Percentiles rank a stretch among this genome's conserved stretches.
Evolutionary conservation across 1,140 invertebrate genomes (phyloP).

Genomic region (Neodiprion pinetum): DNA sequence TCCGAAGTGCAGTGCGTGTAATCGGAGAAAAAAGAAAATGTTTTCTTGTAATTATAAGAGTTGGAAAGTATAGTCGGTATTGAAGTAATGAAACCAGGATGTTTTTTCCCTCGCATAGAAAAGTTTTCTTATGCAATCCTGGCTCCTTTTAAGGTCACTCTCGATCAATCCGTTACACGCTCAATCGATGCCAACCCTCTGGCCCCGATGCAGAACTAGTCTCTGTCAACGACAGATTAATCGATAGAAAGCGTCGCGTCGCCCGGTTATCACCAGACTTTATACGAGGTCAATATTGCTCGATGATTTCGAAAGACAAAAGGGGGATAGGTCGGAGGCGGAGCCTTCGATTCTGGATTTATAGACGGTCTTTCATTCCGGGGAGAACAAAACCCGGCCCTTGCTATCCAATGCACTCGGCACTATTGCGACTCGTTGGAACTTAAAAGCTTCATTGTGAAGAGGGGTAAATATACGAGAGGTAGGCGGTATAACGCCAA

Average conservation of each 20-base stretch:
- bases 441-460: background rate
- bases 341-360: slow-evolving; percentile 3
- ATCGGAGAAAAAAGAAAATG: no score
- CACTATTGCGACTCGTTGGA: slow-evolving; percentile 1
- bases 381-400: no score
- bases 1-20: no score
- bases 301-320: slow-evolving; percentile 5
- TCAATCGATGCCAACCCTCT: no score
- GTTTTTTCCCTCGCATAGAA: no score
- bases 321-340: background rate
- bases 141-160: no score
- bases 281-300: background rate
- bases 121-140: no score
- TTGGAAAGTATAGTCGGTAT: no score
- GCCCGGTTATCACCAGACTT: background rate
- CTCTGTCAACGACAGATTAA: background rate
- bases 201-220: no score
- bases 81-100: no score
- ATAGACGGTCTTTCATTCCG: slow-evolving; percentile 1
- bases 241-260: background rate
- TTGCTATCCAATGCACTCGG: background rate
- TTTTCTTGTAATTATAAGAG: no score
- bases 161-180: no score
- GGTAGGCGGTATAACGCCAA: background rate
- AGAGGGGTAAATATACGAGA: background rate